Evolutionary conservation across 2,797 vertebrate genomes (phyloP).

Genomic region (Tenualosa thibaudeaui): DNA sequence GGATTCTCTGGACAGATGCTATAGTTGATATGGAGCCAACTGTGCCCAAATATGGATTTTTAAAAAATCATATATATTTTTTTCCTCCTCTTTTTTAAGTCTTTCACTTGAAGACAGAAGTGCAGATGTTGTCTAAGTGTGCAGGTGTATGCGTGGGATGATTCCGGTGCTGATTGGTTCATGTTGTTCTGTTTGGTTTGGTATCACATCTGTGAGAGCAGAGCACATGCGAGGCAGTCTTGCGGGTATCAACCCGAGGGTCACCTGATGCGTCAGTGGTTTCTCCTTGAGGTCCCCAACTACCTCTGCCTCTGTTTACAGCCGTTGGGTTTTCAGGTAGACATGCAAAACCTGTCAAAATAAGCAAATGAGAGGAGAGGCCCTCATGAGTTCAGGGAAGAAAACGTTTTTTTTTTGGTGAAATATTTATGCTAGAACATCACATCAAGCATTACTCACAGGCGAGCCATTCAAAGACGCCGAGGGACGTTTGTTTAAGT

Average conservation of each 20-base stretch:
- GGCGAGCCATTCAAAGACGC: background rate
- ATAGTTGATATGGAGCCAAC: no score
- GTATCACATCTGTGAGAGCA: background rate
- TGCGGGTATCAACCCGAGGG: background rate
- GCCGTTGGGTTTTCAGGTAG: background rate
- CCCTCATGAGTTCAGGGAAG: background rate
- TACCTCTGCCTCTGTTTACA: background rate
- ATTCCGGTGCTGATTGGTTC: background rate
- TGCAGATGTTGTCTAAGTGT: background rate
- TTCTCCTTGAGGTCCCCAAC: background rate
- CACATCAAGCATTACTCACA: conserved; percentile 17
- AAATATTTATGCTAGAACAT: conserved; percentile 19
- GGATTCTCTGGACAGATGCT: no score
- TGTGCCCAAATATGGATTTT: no score
- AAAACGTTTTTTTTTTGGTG: background rate
- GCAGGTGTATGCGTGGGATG: background rate
- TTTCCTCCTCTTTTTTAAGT: background rate
- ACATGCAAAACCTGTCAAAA: conserved; percentile 85
- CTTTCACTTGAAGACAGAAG: background rate
- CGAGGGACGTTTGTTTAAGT: conserved; percentile 13
- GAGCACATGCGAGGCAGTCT: background rate
- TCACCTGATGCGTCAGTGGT: background rate
- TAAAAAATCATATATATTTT: no score
- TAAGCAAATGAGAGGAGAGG: conserved; percentile 46
- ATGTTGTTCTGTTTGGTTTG: background rate